Conservation (phyloP, 2,113 vertebrate genomes). For the Thunnus thynnus region DNA sequence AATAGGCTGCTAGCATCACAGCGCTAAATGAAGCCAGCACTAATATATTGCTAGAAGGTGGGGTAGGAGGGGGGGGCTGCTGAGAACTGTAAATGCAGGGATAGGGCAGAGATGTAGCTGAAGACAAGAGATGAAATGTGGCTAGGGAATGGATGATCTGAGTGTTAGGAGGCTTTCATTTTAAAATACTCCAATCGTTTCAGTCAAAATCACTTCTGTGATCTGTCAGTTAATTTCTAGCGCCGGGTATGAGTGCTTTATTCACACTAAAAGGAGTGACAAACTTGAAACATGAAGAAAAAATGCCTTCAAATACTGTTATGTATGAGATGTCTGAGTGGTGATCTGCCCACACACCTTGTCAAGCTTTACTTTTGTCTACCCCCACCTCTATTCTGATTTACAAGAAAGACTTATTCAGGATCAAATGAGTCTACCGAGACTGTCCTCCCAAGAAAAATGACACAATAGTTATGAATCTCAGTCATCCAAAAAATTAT, state of each 20-base stretch:
- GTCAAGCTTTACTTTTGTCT: conserved; percentile 18
- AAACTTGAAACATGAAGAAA: neutral
- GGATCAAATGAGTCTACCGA: neutral
- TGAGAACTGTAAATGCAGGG: conserved; percentile 20
- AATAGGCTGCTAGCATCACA: conserved; percentile 75
- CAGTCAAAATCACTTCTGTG: neutral
- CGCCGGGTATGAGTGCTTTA: neutral
- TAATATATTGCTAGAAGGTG: conserved; percentile 60
- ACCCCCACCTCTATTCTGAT: conserved; percentile 8
- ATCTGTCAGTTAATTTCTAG: neutral
- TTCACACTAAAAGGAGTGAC: neutral
- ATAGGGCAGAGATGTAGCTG: neutral
- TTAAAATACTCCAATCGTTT: neutral
- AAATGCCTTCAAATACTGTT: conserved; percentile 13
- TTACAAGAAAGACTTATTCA: neutral
- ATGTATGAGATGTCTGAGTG: conserved; percentile 36
- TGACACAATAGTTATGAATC: too few species aligned
- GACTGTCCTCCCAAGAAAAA: too few species aligned
- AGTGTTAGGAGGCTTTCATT: neutral
- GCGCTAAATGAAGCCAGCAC: conserved; percentile 64
- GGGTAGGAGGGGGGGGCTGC: conserved; percentile 12
- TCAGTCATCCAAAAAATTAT: too few species aligned
- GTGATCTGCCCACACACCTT: conserved; percentile 22
- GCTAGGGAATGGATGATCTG: neutral
- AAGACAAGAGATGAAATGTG: conserved; percentile 39